Evolutionary conservation across 1,140 invertebrate genomes (phyloP).

Genomic region (Aphidius gifuensis): DNA sequence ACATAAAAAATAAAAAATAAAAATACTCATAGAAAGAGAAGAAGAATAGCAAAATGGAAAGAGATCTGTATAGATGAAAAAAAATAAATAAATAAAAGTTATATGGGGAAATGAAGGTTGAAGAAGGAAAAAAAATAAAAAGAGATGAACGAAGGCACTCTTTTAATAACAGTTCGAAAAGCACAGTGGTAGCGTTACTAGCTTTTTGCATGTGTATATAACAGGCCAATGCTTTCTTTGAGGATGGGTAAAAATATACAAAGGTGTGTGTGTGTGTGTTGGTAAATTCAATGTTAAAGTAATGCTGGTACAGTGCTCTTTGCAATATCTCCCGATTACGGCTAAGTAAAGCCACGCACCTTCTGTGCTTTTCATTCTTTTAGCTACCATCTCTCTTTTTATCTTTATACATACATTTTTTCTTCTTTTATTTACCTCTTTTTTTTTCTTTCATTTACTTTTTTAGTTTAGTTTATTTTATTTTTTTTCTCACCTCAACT

Average conservation of each 20-base stretch:
- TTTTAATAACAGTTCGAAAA: constrained; percentile 52
- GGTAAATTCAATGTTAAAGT: constrained; percentile 38
- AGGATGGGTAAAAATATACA: constrained; percentile 32
- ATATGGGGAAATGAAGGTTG: background rate
- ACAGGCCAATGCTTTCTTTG: constrained; percentile 46
- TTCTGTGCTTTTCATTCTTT: constrained; percentile 22
- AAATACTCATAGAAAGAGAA: background rate
- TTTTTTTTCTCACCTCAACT: no score
- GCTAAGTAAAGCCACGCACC: constrained; percentile 49
- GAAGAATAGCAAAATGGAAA: no score
- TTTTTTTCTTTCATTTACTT: constrained; percentile 1
- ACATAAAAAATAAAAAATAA: constrained; percentile 28
- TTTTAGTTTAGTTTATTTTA: background rate
- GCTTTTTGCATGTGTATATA: constrained; percentile 31
- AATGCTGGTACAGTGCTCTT: constrained; percentile 50
- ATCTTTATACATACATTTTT: no score
- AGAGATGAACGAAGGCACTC: constrained; percentile 33
- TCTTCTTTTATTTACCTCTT: background rate
- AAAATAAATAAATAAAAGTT: no score
- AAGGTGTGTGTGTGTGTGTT: constrained; percentile 19
- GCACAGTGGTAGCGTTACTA: constrained; percentile 37
- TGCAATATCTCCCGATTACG: constrained; percentile 56
- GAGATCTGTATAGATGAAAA: no score
- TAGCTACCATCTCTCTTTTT: background rate
- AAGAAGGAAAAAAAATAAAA: constrained; percentile 11